A percentile compares a stretch with the other conserved stretches of the same genome.
Conservation (phyloP, 2,113 vertebrate genomes). For the Archilochus colubris region DNA sequence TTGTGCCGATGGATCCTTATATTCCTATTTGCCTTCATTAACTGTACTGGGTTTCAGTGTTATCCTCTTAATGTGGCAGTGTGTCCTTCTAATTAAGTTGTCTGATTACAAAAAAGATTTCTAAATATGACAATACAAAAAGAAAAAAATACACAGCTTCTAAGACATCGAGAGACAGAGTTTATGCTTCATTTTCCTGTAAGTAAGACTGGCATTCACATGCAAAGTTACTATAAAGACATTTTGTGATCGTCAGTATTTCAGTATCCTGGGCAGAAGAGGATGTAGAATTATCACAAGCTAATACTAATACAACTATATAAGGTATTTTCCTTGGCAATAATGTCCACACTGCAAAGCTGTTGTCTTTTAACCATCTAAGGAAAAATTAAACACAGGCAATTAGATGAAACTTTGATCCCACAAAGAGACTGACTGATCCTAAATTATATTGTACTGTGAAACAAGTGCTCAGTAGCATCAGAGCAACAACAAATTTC, state of each 20-base stretch:
- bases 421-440: background rate
- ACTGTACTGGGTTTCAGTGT: background rate
- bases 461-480: background rate
- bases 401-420: background rate
- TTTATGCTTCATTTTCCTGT: background rate
- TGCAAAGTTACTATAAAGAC: background rate
- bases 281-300: background rate
- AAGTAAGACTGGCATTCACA: background rate
- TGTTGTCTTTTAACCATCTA: background rate
- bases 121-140: background rate
- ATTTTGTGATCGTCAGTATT: background rate
- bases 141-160: rapidly evolving
- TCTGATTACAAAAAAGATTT: background rate
- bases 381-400: background rate
- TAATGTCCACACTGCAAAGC: background rate
- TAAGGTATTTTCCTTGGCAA: background rate
- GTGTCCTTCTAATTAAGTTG: background rate
- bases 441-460: background rate
- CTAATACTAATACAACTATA: background rate
- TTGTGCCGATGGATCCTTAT: background rate
- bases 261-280: background rate
- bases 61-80: background rate
- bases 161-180: background rate
- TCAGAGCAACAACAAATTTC: background rate
- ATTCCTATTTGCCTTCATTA: background rate